Base-by-base conservation (phyloP, 1,140 invertebrate genomes). In the Sitophilus oryzae region DNA sequence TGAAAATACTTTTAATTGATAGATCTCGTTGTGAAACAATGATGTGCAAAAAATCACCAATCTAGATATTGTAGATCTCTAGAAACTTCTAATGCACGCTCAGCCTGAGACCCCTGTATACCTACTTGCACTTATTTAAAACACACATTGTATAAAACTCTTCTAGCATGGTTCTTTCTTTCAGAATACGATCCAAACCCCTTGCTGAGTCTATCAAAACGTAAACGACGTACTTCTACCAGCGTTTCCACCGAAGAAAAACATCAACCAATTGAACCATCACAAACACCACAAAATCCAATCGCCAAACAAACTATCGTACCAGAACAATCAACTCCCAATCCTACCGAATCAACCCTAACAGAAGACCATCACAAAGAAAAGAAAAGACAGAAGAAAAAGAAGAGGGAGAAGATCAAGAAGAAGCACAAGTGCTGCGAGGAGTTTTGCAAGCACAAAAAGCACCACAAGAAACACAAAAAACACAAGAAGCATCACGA, bases 131-230 rank as follows among this genome's bases (percentile, higher is more conserved):
- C n/a, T n/a, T n/a, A n/a, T n/a, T n/a, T n/a, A n/a, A n/a, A n/a
- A n/a, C n/a, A n/a, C n/a, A n/a, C n/a, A n/a, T n/a, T n/a, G n/a
- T n/a, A n/a, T n/a, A n/a, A n/a, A n/a, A n/a, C n/a, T n/a, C n/a
- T n/a, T n/a, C n/a, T n/a, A n/a, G n/a, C n/a, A n/a, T n/a, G n/a
- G n/a, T n/a, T n/a, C n/a, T n/a, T n/a, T n/a, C 16, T 48, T 37
- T 21, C 62, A 84, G 83, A 83, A 72, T 87, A 88, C 63, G 87
- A 91, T 72, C 82, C 83, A 3, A 90, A 91, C 73, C 88, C 88
- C 9, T 64, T 91, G 11, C 73, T 86, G 52, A 82, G 83, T 6
- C 68, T 90, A 14, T 82, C 84, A 5, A 90, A 89, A 70, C 76
- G 88, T 60, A 80, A 84, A 62, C 77, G 85, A 57, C 79, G 86